Conservation (phyloP, 2,888 invertebrate species). For the Xylocampa areola region DNA sequence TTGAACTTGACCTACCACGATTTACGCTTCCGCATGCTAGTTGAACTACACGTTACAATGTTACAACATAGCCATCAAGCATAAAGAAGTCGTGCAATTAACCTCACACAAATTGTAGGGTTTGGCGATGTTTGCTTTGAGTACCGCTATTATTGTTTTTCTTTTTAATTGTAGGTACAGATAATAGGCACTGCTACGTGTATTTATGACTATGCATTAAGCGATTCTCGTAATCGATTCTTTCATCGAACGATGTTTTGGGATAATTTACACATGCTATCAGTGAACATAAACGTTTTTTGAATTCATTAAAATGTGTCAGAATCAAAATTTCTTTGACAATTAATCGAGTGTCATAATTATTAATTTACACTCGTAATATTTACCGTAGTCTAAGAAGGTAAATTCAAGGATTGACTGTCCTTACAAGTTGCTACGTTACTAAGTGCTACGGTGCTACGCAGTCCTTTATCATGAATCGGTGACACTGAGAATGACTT, state of each 20-base stretch:
- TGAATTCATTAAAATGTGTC: no score
- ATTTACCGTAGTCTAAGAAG: not conserved
- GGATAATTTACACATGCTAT: no score
- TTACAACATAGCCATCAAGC: slow-evolving; percentile 32
- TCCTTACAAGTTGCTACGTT: not conserved
- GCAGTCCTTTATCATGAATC: not conserved
- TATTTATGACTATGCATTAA: no score
- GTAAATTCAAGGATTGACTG: not conserved
- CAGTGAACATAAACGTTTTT: no score
- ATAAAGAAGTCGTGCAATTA: slow-evolving; percentile 47
- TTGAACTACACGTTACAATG: slow-evolving; percentile 30
- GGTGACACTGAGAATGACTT: not conserved
- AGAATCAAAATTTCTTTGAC: no score
- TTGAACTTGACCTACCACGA: slow-evolving; percentile 74
- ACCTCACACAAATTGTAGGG: slow-evolving; percentile 28
- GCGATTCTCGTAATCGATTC: no score
- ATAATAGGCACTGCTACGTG: no score
- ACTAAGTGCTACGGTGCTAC: not conserved
- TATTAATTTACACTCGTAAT: no score
- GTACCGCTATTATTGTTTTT: slow-evolving; percentile 9
- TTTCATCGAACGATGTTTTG: no score
- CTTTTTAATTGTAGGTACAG: slow-evolving; percentile 11
- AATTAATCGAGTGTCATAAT: no score
- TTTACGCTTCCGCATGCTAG: slow-evolving; percentile 33
- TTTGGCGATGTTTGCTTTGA: slow-evolving; percentile 5